Base-by-base conservation (phyloP, 1,140 invertebrate species). In the Ceratosolen fusciceps region DNA sequence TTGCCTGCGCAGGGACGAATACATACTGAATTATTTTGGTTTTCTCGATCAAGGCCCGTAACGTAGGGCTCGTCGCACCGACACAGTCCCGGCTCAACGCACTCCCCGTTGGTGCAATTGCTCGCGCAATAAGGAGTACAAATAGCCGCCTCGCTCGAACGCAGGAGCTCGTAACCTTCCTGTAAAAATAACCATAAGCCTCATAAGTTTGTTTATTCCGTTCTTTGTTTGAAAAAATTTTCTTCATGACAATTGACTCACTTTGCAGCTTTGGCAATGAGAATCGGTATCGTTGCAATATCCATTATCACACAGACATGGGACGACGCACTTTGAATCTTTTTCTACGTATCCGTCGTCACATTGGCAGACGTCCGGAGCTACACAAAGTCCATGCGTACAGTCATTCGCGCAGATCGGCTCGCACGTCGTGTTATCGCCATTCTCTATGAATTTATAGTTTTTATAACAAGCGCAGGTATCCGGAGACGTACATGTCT, bases 71-170 rank as follows among this genome's bases (percentile, higher is more conserved):
- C 43, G 47, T 83, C 21, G 78, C 88, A 90, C 3, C 54, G 60
- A 67, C 88, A 90, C 0, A 79, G 73, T 9, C 83, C 62, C 0
- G 88, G 86, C 1, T 82, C 83, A 0, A 84, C 37, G 65, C 88
- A 90, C 3, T 70, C 68, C 0, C 84, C 85, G 65, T 88, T 84
- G 0, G 56, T 54, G 54, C 88, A 90, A 10, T 31, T 74, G 10
- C 68, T 73, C 0, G 73, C 76, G 70, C 84, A 85, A 24, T 77
- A 31, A 3, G 81, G 77, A 8, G 68, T 16, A 34, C 81, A 82
- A 1, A 5, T 62, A 4, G 74, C 60, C 7, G 70, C 34, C 31
- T 47, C 19, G 24, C 47, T 52, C 5, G 26, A 14, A 29, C 21
- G 2, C 0, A 67, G 14, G n/a, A 81, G 56, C 0, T 34, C 31